Evolutionary conservation across 2,113 vertebrate species (phyloP), one percentile per base, ranked within the genome.

Genomic region (Galeopterus variegatus): DNA sequence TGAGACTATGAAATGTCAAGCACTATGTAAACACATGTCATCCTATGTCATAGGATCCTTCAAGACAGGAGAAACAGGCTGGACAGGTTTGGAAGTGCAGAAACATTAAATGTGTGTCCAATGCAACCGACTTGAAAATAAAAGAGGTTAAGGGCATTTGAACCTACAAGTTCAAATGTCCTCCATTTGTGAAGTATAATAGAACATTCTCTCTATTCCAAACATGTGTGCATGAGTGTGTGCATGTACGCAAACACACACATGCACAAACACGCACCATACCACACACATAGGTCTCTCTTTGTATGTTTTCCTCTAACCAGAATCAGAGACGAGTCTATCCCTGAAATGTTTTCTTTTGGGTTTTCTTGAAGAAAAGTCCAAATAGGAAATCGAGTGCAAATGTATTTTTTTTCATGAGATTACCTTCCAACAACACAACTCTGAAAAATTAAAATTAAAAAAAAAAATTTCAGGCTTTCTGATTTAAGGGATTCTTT

Each of bases 361-460:
- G 41, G 19, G 23, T 75, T 88, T 64, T 88, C 82, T 75, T 54
- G 28, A 70, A 69, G 48, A 64, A 93, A 85, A 80, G 33, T 64
- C 23, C 45, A 90, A 83, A 69, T n/a, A 86, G 50, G 12, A 94
- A 94, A 91, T 65, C 28, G 12, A 65, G 18, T 12, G 8, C 54
- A 52, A 95, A 26, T 80, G 7, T 52, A 19, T 48, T 86, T 45
- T 79, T 76, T 67, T 31, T 23, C 67, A 62, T 90, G 67, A 81
- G 52, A 81, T 81, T 88, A 88, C 19, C 24, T 50, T 19, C 36
- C 31, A 90, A 9, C 65, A 93, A 89, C 1, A 79, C 19, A 93
- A 93, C 36, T 62, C 52, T 56, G 58, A 91, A 95, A 94, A 81
- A 56, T 79, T 50, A 88, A 92, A 84, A 72, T 65, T 2, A 3